These are phyloP conservation scores for Spodoptera picta DNA, from an alignment of 2,888 invertebrate species.

Conservation along the genomic window DNA sequence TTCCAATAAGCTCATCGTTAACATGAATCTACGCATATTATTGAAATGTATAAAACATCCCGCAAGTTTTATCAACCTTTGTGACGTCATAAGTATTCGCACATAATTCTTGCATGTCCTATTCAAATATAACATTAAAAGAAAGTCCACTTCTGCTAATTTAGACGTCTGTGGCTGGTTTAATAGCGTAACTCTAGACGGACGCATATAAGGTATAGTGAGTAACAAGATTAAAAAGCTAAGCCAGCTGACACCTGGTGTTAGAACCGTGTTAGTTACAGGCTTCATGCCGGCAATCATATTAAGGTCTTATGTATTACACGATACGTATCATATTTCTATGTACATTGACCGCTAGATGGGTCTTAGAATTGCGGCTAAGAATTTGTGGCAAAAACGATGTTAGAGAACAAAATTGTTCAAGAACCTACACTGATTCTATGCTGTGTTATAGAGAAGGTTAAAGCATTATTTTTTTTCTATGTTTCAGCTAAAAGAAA, in stretches of 20 bases:
- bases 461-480: too few relatives aligned
- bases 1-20: too few relatives aligned
- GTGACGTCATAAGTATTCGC: too few relatives aligned
- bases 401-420: neutral
- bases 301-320: constrained; percentile 36
- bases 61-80: too few relatives aligned
- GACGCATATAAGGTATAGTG: constrained; percentile 82
- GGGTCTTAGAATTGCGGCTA: neutral
- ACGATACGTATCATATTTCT: constrained; percentile 29
- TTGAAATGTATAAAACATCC: too few relatives aligned
- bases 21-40: too few relatives aligned
- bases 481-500: too few relatives aligned
- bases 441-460: too few relatives aligned
- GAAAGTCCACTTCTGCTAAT: constrained; percentile 28
- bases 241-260: constrained; percentile 81
- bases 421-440: too few relatives aligned
- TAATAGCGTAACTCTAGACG: constrained; percentile 85
- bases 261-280: constrained; percentile 81
- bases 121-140: neutral
- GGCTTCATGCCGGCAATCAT: constrained; percentile 55
- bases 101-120: too few relatives aligned
- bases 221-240: constrained; percentile 86
- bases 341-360: neutral
- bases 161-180: constrained; percentile 64
- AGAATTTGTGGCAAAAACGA: neutral